phyloP scores from a whole-genome alignment of 2,797 vertebrate genomes.

The Amniataba percoides region DNA sequence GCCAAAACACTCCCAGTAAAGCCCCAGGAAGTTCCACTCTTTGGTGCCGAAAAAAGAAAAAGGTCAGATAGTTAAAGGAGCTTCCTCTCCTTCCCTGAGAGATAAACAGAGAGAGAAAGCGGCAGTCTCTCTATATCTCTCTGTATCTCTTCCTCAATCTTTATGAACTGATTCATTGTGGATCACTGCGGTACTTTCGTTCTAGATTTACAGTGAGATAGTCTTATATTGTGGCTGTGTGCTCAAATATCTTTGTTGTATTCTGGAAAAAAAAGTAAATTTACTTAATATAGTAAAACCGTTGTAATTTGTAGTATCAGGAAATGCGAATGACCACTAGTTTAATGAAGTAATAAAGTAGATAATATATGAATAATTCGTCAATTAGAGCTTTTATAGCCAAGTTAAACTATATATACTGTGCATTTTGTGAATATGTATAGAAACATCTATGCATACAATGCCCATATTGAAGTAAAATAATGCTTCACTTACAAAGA shows the following conservation, averaged over 20 bases:
- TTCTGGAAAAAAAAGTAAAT: neutral
- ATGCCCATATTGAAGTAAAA: neutral
- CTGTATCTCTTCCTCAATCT: neutral
- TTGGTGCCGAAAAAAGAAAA: neutral
- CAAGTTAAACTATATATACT: neutral
- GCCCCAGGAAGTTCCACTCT: constrained; percentile 54
- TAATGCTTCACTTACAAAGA: neutral
- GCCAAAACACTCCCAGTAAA: constrained; percentile 36
- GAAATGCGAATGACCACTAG: neutral
- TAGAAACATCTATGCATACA: neutral
- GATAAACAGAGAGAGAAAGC: too few species aligned
- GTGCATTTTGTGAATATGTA: neutral
- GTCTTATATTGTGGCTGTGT: too few species aligned
- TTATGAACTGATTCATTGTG: neutral
- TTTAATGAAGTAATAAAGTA: neutral
- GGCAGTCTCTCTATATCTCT: neutral
- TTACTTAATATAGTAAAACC: neutral
- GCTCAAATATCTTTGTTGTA: neutral
- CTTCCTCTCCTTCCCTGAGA: neutral
- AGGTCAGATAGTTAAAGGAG: neutral
- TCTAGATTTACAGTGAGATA: neutral
- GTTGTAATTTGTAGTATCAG: too few species aligned
- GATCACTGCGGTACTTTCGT: neutral
- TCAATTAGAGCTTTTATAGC: neutral
- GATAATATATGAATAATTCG: neutral